Evolutionary conservation across 2,888 invertebrate species (phyloP).

Genomic region (Masnerella sp.): DNA sequence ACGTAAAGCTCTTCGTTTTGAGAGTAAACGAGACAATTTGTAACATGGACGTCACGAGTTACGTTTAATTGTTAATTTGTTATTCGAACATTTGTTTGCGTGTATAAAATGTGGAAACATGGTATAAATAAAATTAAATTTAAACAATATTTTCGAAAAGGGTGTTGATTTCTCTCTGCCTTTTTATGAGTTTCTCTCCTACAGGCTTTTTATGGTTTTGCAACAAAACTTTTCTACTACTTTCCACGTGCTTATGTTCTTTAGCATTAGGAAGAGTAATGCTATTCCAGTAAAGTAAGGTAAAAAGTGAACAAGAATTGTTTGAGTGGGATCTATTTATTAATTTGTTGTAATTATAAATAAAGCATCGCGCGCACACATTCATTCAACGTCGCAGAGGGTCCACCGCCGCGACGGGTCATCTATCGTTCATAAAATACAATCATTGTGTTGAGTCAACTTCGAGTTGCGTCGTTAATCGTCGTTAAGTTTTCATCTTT

Average conservation of each 20-base stretch:
- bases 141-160: background rate
- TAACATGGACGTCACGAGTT: constrained; percentile 14
- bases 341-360: constrained; percentile 69
- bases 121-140: constrained; percentile 3
- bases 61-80: constrained; percentile 21
- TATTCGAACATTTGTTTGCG: constrained; percentile 17
- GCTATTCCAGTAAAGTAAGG: background rate
- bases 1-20: constrained; percentile 7
- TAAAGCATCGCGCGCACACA: constrained; percentile 73
- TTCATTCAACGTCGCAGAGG: constrained; percentile 73
- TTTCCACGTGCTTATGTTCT: too few relatives aligned
- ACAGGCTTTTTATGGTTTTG: too few relatives aligned
- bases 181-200: too few relatives aligned
- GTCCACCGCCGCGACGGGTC: constrained; percentile 69
- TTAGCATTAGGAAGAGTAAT: background rate
- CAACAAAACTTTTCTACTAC: too few relatives aligned
- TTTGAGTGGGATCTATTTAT: constrained; percentile 45
- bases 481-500: constrained; percentile 57
- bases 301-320: background rate
- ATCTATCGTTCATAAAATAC: constrained; percentile 62
- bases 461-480: constrained; percentile 59
- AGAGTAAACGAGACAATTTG: background rate
- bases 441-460: constrained; percentile 57
- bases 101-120: constrained; percentile 20
- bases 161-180: background rate